Evolutionary conservation across 2,797 vertebrate genomes (phyloP), one percentile per base, ranked within the genome.

Genomic region (Podarcis lilfordi): DNA sequence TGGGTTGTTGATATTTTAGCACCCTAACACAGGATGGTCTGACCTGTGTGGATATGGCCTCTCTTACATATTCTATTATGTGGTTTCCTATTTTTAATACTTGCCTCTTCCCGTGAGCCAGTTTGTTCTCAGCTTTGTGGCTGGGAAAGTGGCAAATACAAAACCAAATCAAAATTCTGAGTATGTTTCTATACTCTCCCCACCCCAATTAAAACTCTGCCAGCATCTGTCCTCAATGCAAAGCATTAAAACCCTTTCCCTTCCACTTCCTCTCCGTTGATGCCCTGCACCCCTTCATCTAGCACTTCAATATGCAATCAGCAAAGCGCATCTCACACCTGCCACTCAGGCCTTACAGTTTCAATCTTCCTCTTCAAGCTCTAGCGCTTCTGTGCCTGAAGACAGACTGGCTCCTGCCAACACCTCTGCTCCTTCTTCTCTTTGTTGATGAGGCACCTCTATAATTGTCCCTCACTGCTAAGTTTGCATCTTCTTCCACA

Each of bases 321-420:
- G 29, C 87, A 86, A 75, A 74, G 74, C 80, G 64, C 10, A 69
- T 74, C 61, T 69, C 66, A 5, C 27, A 25, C 25, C 50, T 84
- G 87, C 68, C 75, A 64, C n/a, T 80, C 23, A 35, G 23, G 40
- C 19, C 35, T 55, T 5, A 72, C 11, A 80, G 17, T 29, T 84
- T 88, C 68, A 74, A 2, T 64, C 37, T 86, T 69, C 90, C 89
- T 92, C 92, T 29, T 80, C 71, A 81, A 90, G 89, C 82, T 85
- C 66, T 82, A 80, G 59, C 87, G 55, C 78, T 93, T 93, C 74
- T 84, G 87, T 87, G 91, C 91, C 43, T 29, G 1, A 27, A 91
- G 84, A 82, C 89, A 90, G 92, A 83, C 91, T 89, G 64, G 71
- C 88, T 86, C 78, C 90, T 89, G 72, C 89, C 89, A 90, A 88